Conservation (phyloP, 2,888 invertebrate genomes). For the Pristionchus maxplancki region DNA sequence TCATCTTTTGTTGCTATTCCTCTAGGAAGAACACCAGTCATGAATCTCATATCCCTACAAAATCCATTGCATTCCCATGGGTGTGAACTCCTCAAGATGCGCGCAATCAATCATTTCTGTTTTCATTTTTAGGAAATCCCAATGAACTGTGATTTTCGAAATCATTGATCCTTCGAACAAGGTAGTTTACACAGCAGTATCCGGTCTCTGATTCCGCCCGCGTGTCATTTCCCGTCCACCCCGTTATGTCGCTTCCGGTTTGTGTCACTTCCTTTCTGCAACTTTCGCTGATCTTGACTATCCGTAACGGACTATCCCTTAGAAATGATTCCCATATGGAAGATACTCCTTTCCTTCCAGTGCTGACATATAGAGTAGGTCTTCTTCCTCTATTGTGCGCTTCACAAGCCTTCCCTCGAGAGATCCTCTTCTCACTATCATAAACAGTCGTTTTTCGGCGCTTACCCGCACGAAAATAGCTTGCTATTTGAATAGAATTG, state of each 20-base stretch:
- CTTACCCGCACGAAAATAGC: neutral
- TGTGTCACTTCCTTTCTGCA: conserved; percentile 9
- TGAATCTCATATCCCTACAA: neutral
- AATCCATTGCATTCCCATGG: neutral
- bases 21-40: neutral
- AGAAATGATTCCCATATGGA: neutral
- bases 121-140: neutral
- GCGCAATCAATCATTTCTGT: neutral
- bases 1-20: too few species aligned
- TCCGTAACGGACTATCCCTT: neutral
- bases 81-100: neutral
- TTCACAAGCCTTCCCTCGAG: neutral
- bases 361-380: conserved; percentile 20
- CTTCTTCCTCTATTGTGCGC: conserved; percentile 3
- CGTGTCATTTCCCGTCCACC: neutral
- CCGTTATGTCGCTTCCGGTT: neutral
- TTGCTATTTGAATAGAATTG: neutral
- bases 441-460: conserved; percentile 10
- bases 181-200: conserved; percentile 5
- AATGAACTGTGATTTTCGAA: neutral
- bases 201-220: conserved; percentile 1
- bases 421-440: neutral
- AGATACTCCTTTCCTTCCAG: neutral
- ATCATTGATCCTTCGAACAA: neutral
- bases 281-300: conserved; percentile 1